A percentile compares a stretch with the other conserved stretches of the same genome.
Conservation (phyloP, 2,113 vertebrate species). For the Meleagris gallopavo region DNA sequence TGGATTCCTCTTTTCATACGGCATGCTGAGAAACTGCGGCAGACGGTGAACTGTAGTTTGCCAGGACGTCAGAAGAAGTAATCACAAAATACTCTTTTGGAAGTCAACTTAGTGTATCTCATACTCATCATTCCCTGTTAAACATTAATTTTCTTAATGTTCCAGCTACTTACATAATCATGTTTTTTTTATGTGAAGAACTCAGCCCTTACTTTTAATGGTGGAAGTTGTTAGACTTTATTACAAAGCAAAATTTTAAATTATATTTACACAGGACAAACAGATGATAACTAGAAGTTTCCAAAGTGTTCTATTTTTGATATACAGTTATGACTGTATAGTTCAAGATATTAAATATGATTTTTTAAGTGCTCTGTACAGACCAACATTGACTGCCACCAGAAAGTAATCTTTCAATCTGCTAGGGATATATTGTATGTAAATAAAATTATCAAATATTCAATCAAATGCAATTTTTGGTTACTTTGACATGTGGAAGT, state of each 20-base stretch:
- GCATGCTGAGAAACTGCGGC: background rate
- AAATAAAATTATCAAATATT: background rate
- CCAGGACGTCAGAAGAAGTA: background rate
- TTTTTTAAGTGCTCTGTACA: background rate
- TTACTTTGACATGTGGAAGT: background rate
- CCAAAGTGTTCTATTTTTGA: background rate
- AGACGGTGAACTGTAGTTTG: background rate
- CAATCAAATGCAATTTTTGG: background rate
- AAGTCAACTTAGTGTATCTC: background rate
- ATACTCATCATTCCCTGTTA: background rate
- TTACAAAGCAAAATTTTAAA: background rate
- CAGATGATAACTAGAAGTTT: background rate
- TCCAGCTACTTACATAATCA: background rate
- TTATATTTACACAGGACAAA: background rate
- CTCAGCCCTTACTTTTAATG: background rate
- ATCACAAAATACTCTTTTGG: background rate
- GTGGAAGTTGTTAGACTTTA: background rate
- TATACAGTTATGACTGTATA: background rate
- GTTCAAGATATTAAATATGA: background rate
- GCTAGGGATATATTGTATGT: background rate
- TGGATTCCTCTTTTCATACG: background rate
- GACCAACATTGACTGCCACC: background rate
- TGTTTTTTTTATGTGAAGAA: background rate
- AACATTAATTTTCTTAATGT: background rate
- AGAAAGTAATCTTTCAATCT: background rate